Evolutionary conservation across 2,888 invertebrate species (phyloP).

Genomic region (Eueremaeus valkanovi): DNA sequence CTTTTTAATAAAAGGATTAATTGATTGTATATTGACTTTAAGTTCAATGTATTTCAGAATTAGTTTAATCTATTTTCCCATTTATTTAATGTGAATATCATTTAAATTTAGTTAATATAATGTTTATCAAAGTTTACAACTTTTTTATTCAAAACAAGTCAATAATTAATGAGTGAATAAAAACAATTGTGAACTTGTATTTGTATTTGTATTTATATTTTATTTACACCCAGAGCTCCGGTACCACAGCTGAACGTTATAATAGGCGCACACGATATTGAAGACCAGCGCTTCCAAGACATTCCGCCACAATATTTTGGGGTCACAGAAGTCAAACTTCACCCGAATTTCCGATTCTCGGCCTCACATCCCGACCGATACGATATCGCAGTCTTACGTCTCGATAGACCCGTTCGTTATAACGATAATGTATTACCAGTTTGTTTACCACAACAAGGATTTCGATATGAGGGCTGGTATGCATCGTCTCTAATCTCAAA

Average conservation of each 20-base stretch:
- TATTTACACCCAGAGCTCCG: constrained; percentile 66
- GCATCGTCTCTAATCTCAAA: constrained; percentile 61
- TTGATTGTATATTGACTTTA: background rate
- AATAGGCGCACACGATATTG: constrained; percentile 75
- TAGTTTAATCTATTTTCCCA: no score
- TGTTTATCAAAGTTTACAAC: no score
- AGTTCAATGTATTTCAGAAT: background rate
- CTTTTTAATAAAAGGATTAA: background rate
- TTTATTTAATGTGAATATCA: no score
- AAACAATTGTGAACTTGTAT: no score
- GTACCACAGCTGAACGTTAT: constrained; percentile 70
- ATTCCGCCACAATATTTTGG: constrained; percentile 65
- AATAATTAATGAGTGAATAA: no score
- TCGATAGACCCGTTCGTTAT: constrained; percentile 64
- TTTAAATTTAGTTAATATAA: no score
- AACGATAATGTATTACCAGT: constrained; percentile 70
- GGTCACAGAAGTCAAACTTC: constrained; percentile 69
- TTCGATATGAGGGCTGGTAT: constrained; percentile 56
- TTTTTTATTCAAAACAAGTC: no score
- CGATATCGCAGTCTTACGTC: constrained; percentile 69
- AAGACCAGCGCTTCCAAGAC: constrained; percentile 62
- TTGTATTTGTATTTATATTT: no score
- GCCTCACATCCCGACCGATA: constrained; percentile 74
- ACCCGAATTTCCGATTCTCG: constrained; percentile 73
- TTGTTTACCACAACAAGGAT: constrained; percentile 63